Percentiles rank a stretch among this genome's conserved stretches.
Evolutionary conservation across 2,797 vertebrate genomes (phyloP).

Genomic region (Erithacus rubecula): DNA sequence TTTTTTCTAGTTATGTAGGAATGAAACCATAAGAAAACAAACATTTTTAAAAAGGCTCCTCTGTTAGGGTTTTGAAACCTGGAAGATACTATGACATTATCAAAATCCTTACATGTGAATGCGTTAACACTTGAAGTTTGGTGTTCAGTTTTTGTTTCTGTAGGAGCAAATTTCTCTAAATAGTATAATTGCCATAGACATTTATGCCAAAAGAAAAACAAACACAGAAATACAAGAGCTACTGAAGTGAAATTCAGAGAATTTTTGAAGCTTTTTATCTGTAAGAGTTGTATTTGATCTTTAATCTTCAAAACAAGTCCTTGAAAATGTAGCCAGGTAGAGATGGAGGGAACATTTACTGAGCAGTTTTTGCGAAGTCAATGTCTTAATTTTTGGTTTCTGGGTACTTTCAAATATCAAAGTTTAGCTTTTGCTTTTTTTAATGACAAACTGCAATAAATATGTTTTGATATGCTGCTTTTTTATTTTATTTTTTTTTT

Average conservation of each 20-base stretch:
- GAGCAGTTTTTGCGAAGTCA: neutral
- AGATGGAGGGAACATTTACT: neutral
- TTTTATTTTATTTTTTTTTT: no score
- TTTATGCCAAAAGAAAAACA: neutral
- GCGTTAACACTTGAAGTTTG: neutral
- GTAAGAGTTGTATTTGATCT: neutral
- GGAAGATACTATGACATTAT: neutral
- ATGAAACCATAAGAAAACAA: neutral
- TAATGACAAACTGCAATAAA: neutral
- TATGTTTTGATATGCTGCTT: neutral
- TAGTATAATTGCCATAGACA: neutral
- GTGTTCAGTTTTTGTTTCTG: neutral
- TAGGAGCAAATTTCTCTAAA: neutral
- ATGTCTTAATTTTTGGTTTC: neutral
- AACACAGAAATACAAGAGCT: neutral
- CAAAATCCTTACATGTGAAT: neutral
- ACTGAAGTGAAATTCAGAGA: neutral
- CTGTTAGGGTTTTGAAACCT: neutral
- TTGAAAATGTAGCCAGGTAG: neutral
- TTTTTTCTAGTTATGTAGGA: neutral
- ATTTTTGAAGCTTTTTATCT: neutral
- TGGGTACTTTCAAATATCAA: neutral
- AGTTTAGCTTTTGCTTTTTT: neutral
- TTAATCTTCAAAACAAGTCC: neutral
- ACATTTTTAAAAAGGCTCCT: neutral